These are phyloP conservation scores for Mesocentrotus franciscanus DNA, from an alignment of 53 echinoderm and acorn worm genomes.

Conservation along the genomic window DNA sequence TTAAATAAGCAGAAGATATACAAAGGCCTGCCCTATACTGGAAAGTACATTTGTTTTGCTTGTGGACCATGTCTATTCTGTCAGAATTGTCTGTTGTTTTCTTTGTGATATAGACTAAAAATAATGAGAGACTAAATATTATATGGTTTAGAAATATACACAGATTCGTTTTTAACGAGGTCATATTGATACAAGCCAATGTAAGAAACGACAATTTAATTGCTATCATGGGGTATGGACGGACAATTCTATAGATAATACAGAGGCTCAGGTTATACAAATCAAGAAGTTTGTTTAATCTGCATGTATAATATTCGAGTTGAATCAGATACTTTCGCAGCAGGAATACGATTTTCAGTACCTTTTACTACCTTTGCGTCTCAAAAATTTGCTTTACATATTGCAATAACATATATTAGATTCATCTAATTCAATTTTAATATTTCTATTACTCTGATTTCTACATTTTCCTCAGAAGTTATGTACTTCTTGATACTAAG, in stretches of 20 bases:
- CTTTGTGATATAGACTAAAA: not conserved
- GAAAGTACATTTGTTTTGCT: not conserved
- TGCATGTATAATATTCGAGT: too few species aligned
- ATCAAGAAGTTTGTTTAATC: not conserved
- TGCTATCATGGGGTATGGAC: not conserved
- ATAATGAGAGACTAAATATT: not conserved
- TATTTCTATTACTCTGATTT: too few species aligned
- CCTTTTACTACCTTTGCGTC: too few species aligned
- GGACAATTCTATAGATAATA: not conserved
- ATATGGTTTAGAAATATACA: not conserved
- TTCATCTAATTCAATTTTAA: too few species aligned
- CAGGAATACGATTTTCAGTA: too few species aligned
- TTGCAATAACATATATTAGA: too few species aligned
- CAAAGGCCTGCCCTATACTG: not conserved
- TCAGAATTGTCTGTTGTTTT: not conserved
- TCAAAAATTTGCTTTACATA: too few species aligned
- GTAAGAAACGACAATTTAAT: not conserved
- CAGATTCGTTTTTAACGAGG: conserved; percentile 5
- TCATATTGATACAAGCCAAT: not conserved
- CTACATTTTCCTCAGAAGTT: too few species aligned
- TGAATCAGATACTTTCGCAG: too few species aligned
- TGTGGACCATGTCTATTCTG: not conserved
- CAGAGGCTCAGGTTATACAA: not conserved
- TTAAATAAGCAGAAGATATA: conserved; percentile 14
- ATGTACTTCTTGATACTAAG: too few species aligned